Evolutionary conservation across 2,113 vertebrate species (phyloP), one percentile per base, ranked within the genome.

Genomic region (Colius striatus): DNA sequence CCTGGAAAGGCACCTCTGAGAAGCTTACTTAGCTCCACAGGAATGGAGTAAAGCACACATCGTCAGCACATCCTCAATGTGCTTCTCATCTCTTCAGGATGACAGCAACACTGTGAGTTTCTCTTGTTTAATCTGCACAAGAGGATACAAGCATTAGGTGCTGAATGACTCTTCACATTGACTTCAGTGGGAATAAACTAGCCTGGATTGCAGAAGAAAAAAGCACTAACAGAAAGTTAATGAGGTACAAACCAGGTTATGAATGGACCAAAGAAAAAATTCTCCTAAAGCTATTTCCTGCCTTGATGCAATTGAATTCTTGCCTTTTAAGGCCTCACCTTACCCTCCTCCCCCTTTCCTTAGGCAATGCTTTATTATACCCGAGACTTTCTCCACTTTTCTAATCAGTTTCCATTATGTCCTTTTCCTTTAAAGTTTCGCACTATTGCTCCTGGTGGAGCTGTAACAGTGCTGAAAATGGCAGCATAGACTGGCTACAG

Each of bases 191-290:
- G 88, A 96, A 96, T 60, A 32, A 84, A 36, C 83, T 68, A 75
- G 80, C 53, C 89, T 71, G 70, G 61, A 81, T 92, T 89, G 92
- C 73, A 72, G 80, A 62, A 81, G 61, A 21, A 16, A 27, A 92
- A 92, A 84, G 84, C 79, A 91, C 60, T 83, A 97, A 89, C 71
- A 94, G 95, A 96, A 97, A 97, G 76, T 94, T 97, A 94, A 97
- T 92, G 76, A 97, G 96, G 94, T 96, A 95, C 72, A 94, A 96
- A 92, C 58, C 70, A 93, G 77, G 70, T 97, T 97, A 97, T 96
- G 92, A 93, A 92, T 94, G 85, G 92, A 97, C 92, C 74, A 55
- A 83, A 94, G 36, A 73, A 95, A 95, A 95, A 92, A 89, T 73
- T 91, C 90, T 92, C 83, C 93, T 95, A 78, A 92, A 92, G 90